phyloP scores from a whole-genome alignment of 2,113 vertebrate species.

The Synchiropus splendidus region DNA sequence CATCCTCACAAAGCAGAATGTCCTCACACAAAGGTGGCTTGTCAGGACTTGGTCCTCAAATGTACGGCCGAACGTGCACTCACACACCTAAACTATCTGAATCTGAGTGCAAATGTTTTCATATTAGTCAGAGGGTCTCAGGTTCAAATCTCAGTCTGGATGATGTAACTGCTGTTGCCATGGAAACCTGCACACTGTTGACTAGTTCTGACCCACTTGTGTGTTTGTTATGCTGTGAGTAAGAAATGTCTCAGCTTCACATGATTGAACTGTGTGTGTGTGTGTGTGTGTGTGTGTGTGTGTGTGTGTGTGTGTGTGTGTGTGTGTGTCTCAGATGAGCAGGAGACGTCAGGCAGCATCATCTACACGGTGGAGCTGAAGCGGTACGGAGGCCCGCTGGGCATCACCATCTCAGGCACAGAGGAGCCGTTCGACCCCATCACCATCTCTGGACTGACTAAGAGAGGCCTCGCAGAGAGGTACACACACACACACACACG shows the following conservation, averaged over 20 bases:
- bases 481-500: slow-evolving; percentile 28
- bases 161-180: slow-evolving; percentile 30
- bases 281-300: slow-evolving; percentile 5
- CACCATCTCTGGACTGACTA: slow-evolving; percentile 88
- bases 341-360: slow-evolving; percentile 88
- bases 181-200: slow-evolving; percentile 50
- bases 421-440: slow-evolving; percentile 98
- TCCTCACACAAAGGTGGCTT: no score
- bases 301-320: slow-evolving; percentile 9
- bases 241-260: no score
- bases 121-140: no score
- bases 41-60: slow-evolving; percentile 19
- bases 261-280: no score
- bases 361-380: slow-evolving; percentile 96
- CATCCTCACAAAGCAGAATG: no score
- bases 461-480: slow-evolving; percentile 91
- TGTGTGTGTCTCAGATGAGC: slow-evolving; percentile 73
- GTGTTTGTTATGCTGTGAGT: background rate
- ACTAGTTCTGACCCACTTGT: slow-evolving; percentile 40
- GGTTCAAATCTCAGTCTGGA: no score
- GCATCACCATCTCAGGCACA: slow-evolving; percentile 95
- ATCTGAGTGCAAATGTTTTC: no score
- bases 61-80: background rate
- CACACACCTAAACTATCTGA: background rate
- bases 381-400: slow-evolving; percentile 86